A percentile compares a stretch with the other conserved stretches of the same genome.
Evolutionary conservation across 2,113 vertebrate genomes (phyloP).

Genomic region (Cyrtonyx montezumae): DNA sequence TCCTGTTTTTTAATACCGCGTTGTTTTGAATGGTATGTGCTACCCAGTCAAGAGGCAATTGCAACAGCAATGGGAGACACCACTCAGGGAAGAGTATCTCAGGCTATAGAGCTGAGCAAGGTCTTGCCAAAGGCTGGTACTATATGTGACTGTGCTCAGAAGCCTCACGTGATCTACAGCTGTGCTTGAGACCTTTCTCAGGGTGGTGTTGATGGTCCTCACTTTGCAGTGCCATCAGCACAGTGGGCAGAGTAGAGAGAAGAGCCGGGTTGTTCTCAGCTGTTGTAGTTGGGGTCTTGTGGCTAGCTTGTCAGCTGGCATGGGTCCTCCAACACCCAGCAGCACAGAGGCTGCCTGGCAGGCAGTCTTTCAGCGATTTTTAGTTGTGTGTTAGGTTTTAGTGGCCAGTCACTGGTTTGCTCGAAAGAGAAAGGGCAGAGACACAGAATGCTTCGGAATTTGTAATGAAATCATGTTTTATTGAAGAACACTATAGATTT

Average conservation of each 20-base stretch:
- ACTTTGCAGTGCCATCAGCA: rapidly evolving
- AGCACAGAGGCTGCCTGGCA: background rate
- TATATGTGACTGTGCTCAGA: background rate
- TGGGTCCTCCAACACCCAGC: background rate
- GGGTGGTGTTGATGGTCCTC: rapidly evolving
- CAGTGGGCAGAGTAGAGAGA: background rate
- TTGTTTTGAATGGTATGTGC: background rate
- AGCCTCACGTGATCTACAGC: background rate
- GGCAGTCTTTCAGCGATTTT: background rate
- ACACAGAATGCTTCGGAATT: background rate
- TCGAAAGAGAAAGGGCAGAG: background rate
- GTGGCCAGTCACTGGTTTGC: background rate
- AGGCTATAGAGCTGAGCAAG: background rate
- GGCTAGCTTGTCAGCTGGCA: background rate
- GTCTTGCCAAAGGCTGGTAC: background rate
- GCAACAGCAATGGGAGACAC: rapidly evolving
- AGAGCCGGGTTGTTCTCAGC: background rate
- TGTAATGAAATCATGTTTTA: background rate
- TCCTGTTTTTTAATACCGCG: rapidly evolving
- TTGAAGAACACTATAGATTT: background rate
- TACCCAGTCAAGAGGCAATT: background rate
- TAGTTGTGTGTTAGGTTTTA: background rate
- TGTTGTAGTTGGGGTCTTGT: background rate
- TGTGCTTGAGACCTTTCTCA: background rate
- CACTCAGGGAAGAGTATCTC: background rate